phyloP scores from a whole-genome alignment of 1,140 invertebrate genomes.

The Brevipalpus yothersi region DNA sequence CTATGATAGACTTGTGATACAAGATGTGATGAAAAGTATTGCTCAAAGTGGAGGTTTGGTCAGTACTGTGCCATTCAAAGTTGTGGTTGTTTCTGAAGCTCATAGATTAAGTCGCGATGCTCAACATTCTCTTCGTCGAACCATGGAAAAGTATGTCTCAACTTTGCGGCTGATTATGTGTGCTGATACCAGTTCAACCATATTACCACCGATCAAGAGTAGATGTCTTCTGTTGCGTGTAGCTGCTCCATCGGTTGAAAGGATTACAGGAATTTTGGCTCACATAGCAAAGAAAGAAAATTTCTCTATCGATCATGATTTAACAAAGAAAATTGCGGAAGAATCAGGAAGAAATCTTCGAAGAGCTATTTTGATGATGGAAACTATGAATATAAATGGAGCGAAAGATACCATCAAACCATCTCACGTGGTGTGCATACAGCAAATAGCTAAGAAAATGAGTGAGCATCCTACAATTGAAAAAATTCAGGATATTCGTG shows the following conservation, averaged over 20 bases:
- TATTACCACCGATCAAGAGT: conserved; percentile 83
- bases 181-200: conserved; percentile 75
- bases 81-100: conserved; percentile 81
- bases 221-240: conserved; percentile 76
- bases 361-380: conserved; percentile 71
- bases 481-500: conserved; percentile 22
- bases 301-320: conserved; percentile 42
- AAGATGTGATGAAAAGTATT: conserved; percentile 89
- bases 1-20: conserved; percentile 83
- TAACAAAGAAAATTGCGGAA: conserved; percentile 50
- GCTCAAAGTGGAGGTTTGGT: conserved; percentile 24
- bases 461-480: neutral
- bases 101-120: conserved; percentile 91
- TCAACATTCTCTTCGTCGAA: conserved; percentile 84
- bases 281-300: conserved; percentile 62
- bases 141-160: conserved; percentile 95
- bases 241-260: conserved; percentile 49
- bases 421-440: neutral
- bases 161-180: conserved; percentile 86
- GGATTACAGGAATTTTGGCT: conserved; percentile 31
- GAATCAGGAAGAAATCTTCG: conserved; percentile 72
- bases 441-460: neutral
- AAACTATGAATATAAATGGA: conserved; percentile 56
- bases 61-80: conserved; percentile 23
- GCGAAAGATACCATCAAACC: neutral